Conservation (phyloP, 2,797 vertebrate genomes). For the Buphagus erythrorhynchus region DNA sequence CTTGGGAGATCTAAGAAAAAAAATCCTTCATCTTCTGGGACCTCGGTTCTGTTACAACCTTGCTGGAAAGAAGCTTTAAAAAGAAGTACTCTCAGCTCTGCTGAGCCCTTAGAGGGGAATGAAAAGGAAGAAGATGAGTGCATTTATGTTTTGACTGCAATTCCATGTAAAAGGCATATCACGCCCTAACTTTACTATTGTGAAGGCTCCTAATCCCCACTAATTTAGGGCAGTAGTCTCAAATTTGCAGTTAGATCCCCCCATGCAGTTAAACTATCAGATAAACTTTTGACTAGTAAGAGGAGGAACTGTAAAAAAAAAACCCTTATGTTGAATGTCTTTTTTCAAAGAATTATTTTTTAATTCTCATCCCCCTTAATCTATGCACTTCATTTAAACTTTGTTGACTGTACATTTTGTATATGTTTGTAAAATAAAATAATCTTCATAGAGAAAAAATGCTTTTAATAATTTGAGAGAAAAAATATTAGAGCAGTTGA, state of each 20-base stretch:
- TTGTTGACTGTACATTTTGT: neutral
- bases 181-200: neutral
- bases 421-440: neutral
- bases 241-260: neutral
- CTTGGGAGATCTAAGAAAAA: slow-evolving; percentile 35
- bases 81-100: neutral
- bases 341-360: neutral
- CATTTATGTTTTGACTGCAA: slow-evolving; percentile 1
- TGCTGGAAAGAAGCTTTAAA: slow-evolving; percentile 28
- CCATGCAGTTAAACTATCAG: neutral
- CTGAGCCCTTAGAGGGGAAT: neutral
- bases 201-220: neutral
- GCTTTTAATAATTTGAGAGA: neutral
- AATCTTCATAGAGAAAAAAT: neutral
- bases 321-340: neutral
- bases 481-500: neutral
- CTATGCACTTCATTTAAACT: neutral
- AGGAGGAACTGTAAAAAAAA: neutral
- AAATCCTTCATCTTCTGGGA: slow-evolving; percentile 15
- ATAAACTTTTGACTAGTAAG: neutral
- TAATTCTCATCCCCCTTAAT: neutral
- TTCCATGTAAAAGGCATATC: neutral
- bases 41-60: neutral
- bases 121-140: neutral
- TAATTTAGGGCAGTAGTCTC: neutral